These are phyloP conservation scores for Pseudorhiza aurosa DNA, from an alignment of 30 jellyfish, hydroid and myxozoan species.

Conservation along the genomic window DNA sequence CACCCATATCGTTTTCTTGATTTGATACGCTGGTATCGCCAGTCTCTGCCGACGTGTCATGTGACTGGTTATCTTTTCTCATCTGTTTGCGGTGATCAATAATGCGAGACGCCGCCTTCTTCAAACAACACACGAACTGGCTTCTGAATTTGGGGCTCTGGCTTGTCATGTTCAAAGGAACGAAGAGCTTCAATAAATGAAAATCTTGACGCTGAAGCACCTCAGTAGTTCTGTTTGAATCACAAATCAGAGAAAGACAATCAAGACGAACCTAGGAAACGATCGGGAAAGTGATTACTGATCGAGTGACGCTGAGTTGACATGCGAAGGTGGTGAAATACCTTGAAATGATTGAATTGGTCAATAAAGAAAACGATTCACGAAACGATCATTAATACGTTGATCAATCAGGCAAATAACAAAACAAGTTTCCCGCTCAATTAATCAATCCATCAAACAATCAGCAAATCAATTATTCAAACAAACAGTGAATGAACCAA, in stretches of 20 bases:
- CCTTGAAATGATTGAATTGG: background rate
- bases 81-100: conserved; percentile 26
- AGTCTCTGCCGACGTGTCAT: background rate
- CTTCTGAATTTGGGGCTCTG: conserved; percentile 84
- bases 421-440: background rate
- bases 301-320: background rate
- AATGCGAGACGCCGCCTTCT: conserved; percentile 70
- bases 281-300: background rate
- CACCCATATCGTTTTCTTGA: background rate
- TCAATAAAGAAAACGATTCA: background rate
- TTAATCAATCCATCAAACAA: background rate
- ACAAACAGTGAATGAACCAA: background rate
- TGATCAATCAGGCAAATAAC: background rate
- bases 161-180: conserved; percentile 74
- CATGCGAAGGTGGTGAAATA: background rate
- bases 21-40: background rate
- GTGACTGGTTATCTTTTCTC: background rate
- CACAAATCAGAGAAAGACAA: conserved; percentile 73
- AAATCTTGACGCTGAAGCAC: conserved; percentile 59
- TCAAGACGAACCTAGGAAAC: conserved; percentile 76
- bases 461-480: background rate
- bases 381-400: background rate
- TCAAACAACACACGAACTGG: conserved; percentile 50
- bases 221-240: conserved; percentile 82
- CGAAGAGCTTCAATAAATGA: conserved; percentile 55